Percentiles rank a stretch among this genome's conserved stretches.
Evolutionary conservation across 1,140 invertebrate species (phyloP).

Genomic region (Drosophila oshimai): DNA sequence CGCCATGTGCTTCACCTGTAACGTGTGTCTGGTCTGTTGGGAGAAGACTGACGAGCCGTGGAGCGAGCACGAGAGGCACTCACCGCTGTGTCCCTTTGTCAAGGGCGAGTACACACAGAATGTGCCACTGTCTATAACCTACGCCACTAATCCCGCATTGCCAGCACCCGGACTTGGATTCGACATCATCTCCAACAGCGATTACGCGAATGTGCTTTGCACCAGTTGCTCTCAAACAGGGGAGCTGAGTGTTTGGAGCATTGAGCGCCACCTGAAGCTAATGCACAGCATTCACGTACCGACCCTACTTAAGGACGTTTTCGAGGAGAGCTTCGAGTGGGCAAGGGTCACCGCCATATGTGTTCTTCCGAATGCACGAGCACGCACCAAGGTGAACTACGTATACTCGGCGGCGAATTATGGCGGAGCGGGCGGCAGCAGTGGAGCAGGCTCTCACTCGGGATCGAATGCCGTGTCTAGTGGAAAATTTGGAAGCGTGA

Average conservation of each 20-base stretch:
- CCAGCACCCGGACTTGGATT: slow-evolving; percentile 83
- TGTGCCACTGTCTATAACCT: slow-evolving; percentile 94
- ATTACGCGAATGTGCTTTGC: slow-evolving; percentile 88
- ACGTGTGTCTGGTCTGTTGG: slow-evolving; percentile 96
- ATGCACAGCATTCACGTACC: slow-evolving; percentile 75
- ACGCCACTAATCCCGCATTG: slow-evolving; percentile 92
- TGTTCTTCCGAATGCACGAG: slow-evolving; percentile 71
- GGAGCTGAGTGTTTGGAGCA: slow-evolving; percentile 88
- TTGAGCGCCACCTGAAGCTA: slow-evolving; percentile 87
- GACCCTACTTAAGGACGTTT: slow-evolving; percentile 70
- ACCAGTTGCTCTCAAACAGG: slow-evolving; percentile 85
- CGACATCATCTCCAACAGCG: slow-evolving; percentile 84
- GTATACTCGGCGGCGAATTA: slow-evolving; percentile 59
- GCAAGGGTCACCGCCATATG: slow-evolving; percentile 73
- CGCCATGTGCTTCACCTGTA: slow-evolving; percentile 97
- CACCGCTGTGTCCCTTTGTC: slow-evolving; percentile 95
- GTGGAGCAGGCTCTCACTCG: slow-evolving; percentile 19
- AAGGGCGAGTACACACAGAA: slow-evolving; percentile 97
- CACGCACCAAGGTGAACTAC: slow-evolving; percentile 68
- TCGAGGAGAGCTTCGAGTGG: slow-evolving; percentile 74
- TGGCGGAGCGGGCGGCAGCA: slow-evolving; percentile 29
- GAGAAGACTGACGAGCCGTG: slow-evolving; percentile 97
- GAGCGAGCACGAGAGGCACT: slow-evolving; percentile 97
- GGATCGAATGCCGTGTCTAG: slow-evolving; percentile 9
- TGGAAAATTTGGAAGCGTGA: slow-evolving; percentile 49